Evolutionary conservation across 2,113 vertebrate species (phyloP).

Genomic region (Elachura formosa): DNA sequence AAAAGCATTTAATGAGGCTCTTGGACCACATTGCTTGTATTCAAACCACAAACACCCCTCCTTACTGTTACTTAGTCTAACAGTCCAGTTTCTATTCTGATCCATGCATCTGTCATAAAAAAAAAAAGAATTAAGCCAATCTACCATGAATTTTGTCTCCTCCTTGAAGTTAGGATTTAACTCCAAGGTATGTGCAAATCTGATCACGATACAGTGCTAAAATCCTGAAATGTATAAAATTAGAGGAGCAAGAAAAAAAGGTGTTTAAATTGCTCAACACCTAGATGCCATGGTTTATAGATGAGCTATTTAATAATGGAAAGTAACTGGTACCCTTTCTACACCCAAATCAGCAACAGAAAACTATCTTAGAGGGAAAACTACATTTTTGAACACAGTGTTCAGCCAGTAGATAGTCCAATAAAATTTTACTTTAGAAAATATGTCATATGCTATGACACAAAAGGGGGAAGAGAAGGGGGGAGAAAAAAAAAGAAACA

Average conservation of each 20-base stretch:
- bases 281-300: background rate
- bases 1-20: background rate
- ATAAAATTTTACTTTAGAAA: background rate
- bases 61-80: background rate
- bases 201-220: background rate
- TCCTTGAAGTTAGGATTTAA: background rate
- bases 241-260: background rate
- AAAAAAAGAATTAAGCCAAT: background rate
- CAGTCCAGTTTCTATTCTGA: background rate
- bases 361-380: background rate
- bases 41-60: background rate
- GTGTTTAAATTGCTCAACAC: background rate
- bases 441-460: background rate
- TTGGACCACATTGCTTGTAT: background rate
- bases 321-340: background rate
- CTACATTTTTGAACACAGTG: background rate
- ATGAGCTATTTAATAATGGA: background rate
- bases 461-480: rapidly evolving
- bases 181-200: background rate
- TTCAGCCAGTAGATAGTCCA: background rate
- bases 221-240: background rate
- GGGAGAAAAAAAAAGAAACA: rapidly evolving
- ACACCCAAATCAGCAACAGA: background rate
- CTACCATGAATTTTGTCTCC: background rate
- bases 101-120: background rate